Base-by-base conservation (phyloP, 2,797 vertebrate species). In the Megaceryle alcyon region DNA sequence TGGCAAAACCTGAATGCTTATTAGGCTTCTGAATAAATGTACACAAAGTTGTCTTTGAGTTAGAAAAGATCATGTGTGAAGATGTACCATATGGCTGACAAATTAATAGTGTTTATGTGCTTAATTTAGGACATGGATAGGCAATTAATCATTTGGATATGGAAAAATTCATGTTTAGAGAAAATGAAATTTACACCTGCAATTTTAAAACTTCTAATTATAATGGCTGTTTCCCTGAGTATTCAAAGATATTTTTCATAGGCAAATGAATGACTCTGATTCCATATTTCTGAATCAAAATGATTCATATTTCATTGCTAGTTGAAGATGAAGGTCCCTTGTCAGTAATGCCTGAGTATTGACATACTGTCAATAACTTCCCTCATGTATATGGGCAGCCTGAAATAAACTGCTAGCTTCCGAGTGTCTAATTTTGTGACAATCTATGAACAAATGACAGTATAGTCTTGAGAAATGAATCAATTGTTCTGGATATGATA, bases 331-430 rank as follows among this genome's bases (percentile, higher is more conserved):
- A 57, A 90, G 57, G 23, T 88, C 69, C 31, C 31, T 53, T 87
- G 82, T 76, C 75, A 95, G 92, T 59, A 75, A 94, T 90, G 64
- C 66, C 53, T 65, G 53, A 92, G 89, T 75, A 92, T n/a, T n/a
- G n/a, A 82, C 86, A 82, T 49, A 41, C 65, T 92, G 75, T 46
- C 89, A 87, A 5, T 78, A 86, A 53, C 59, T 82, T 92, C 81
- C 69, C 80, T 86, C 66, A 64, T 68, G 63, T 69, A 94, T 88
- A 97, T 76, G 82, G 91, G 69, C 89, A 92, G 71, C 53, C 75
- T 88, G 89, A 94, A 97, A 97, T 91, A 97, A 97, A 82, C 79
- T 80, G 56, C 71, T 82, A 94, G 63, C 90, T 97, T 87, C 94
- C 91, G 92, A 79, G 56, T 68, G 81, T 80, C 93, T 97, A 64